Conservation (phyloP, 2,113 vertebrate species). For the Leucopsar rothschildi region DNA sequence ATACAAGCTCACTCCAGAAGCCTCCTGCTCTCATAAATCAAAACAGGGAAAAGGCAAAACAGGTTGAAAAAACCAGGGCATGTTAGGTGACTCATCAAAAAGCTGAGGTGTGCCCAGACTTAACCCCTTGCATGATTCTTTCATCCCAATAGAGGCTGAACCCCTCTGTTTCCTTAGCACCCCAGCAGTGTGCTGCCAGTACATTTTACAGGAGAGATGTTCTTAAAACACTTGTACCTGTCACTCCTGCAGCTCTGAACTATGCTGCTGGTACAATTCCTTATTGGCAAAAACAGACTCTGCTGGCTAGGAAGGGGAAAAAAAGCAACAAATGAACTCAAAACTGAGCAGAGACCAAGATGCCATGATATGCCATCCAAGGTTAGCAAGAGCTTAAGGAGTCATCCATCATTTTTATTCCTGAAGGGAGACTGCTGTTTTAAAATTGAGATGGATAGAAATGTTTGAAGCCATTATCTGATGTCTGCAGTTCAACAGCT, state of each 20-base stretch:
- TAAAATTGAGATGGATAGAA: not conserved
- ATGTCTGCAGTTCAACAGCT: not conserved
- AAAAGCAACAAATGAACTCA: not conserved
- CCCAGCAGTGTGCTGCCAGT: not conserved
- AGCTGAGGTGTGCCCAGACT: not conserved
- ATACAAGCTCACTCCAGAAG: not conserved
- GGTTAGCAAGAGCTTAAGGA: not conserved
- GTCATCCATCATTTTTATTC: not conserved
- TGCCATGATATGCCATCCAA: not conserved
- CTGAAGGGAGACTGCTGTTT: not conserved
- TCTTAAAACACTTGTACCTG: not conserved
- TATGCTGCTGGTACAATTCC: not conserved
- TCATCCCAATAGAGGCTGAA: not conserved
- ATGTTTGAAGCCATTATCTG: not conserved
- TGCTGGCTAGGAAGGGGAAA: not conserved
- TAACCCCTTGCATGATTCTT: not conserved
- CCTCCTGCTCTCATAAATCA: not conserved
- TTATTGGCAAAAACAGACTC: not conserved
- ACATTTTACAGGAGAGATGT: accelerated
- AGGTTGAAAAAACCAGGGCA: not conserved
- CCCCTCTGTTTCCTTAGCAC: not conserved
- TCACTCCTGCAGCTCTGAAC: not conserved
- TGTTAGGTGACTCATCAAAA: not conserved
- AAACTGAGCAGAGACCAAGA: not conserved
- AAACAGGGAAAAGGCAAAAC: not conserved